phyloP scores from a whole-genome alignment of 2,888 invertebrate genomes.

The Eledona agricola region DNA sequence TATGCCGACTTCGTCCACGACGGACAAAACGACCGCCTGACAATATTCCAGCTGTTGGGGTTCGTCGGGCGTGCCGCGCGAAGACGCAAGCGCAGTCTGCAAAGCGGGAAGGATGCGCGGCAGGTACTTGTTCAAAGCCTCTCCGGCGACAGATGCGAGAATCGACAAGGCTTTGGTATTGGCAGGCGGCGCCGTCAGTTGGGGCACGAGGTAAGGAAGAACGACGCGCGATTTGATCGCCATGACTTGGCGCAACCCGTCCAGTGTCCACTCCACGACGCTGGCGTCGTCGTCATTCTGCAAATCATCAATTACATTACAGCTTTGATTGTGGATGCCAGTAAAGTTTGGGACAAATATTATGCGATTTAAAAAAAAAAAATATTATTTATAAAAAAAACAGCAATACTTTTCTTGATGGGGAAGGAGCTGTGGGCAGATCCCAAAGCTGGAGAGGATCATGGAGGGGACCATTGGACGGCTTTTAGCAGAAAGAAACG shows the following conservation, averaged over 20 bases:
- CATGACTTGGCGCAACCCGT: conserved; percentile 97
- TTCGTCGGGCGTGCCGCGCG: conserved; percentile 73
- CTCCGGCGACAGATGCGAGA: conserved; percentile 93
- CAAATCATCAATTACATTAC: no score
- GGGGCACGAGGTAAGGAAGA: conserved; percentile 94
- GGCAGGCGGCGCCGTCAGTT: conserved; percentile 87
- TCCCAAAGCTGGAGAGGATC: no score
- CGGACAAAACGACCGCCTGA: conserved; percentile 90
- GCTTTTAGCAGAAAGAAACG: no score
- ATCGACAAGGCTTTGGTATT: conserved; percentile 95
- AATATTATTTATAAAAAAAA: no score
- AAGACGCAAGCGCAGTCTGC: conserved; percentile 76
- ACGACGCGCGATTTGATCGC: conserved; percentile 95
- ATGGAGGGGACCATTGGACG: no score
- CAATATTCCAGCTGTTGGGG: conserved; percentile 87
- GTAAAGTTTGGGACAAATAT: no score
- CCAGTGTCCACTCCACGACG: conserved; percentile 88
- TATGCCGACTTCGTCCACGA: conserved; percentile 87
- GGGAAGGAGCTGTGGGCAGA: no score
- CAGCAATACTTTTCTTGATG: no score
- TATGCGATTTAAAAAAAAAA: no score
- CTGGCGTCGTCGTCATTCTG: conserved; percentile 80
- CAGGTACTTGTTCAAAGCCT: conserved; percentile 89
- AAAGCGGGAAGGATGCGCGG: conserved; percentile 93
- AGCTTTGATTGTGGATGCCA: no score